A percentile compares a stretch with the other conserved stretches of the same genome.
phyloP scores from a whole-genome alignment of 2,888 invertebrate species.

The Empis stercorea region DNA sequence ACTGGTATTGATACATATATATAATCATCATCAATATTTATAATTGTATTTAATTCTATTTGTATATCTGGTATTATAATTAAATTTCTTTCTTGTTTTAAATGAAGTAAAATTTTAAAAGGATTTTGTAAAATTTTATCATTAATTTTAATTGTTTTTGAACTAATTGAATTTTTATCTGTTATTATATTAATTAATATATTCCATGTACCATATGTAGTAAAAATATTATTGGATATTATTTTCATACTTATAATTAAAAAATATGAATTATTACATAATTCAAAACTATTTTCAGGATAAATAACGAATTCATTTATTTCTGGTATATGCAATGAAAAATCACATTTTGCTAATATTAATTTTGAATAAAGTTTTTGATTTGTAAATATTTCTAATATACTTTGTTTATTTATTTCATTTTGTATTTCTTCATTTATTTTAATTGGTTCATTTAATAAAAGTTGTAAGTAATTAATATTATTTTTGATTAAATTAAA shows the following conservation, averaged over 20 bases:
- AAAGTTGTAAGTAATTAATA: neutral
- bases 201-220: constrained; percentile 3
- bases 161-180: too few relatives aligned
- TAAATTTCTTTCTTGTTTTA: neutral
- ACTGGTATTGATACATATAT: constrained; percentile 8
- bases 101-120: constrained; percentile 7
- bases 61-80: constrained; percentile 6
- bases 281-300: neutral
- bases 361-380: constrained; percentile 1
- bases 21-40: constrained; percentile 7
- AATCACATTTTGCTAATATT: neutral
- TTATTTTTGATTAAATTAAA: neutral
- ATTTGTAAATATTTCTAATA: neutral
- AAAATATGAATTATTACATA: constrained; percentile 6
- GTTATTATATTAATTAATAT: constrained; percentile 1
- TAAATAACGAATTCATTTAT: constrained; percentile 2
- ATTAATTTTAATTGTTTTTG: neutral
- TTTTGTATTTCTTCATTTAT: constrained; percentile 1
- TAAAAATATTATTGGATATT: constrained; percentile 6
- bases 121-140: neutral
- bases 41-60: constrained; percentile 5
- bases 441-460: constrained; percentile 4
- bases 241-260: constrained; percentile 4
- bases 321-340: too few relatives aligned
- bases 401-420: constrained; percentile 4